phyloP scores from a whole-genome alignment of 2,113 vertebrate genomes.

The Callospermophilus lateralis region DNA sequence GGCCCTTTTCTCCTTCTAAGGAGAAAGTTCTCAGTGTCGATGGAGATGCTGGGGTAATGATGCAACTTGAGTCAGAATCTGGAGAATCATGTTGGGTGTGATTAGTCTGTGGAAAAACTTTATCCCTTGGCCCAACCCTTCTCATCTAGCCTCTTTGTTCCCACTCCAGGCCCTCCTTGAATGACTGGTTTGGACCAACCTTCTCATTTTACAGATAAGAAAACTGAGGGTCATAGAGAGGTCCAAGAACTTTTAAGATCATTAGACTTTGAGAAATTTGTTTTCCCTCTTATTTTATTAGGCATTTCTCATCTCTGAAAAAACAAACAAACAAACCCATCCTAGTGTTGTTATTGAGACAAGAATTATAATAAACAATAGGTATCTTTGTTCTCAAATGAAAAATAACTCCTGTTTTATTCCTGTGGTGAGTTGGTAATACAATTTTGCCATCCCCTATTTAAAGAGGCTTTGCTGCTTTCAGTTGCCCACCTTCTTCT shows the following conservation, averaged over 20 bases:
- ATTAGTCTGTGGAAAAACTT: not conserved
- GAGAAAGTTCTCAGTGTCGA: not conserved
- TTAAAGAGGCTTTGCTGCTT: constrained; percentile 4
- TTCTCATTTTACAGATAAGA: not conserved
- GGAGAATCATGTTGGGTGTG: not conserved
- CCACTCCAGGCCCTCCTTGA: not conserved
- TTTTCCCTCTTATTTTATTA: not conserved
- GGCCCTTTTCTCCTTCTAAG: not conserved
- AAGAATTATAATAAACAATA: not conserved
- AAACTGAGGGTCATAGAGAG: not conserved
- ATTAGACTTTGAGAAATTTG: not conserved
- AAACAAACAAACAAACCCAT: not conserved
- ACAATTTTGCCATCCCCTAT: not conserved
- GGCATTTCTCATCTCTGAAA: constrained; percentile 60
- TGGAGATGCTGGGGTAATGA: rapidly evolving
- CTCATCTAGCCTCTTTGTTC: not conserved
- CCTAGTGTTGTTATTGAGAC: not conserved
- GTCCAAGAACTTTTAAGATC: not conserved
- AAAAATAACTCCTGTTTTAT: constrained; percentile 31
- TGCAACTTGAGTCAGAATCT: not conserved
- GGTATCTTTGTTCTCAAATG: constrained; percentile 17
- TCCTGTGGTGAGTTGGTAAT: not conserved
- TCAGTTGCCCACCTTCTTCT: not conserved
- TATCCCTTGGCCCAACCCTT: not conserved
- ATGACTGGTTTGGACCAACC: not conserved